These are phyloP conservation scores for Clupea harengus DNA, from an alignment of 2,113 vertebrate species.

Conservation along the genomic window DNA sequence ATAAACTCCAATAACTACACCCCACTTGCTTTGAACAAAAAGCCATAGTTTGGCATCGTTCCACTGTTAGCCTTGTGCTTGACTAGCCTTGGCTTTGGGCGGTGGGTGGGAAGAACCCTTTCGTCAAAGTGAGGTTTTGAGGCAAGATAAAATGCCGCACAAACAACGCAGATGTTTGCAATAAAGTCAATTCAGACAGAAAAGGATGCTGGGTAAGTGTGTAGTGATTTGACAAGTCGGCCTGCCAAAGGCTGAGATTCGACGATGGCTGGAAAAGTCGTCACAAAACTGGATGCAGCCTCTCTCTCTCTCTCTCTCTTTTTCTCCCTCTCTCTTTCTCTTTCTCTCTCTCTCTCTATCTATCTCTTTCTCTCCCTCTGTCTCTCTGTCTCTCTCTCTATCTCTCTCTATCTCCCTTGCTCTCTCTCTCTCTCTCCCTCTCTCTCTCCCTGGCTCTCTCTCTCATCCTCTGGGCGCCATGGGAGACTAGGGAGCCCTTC, in stretches of 20 bases:
- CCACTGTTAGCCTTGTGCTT: neutral
- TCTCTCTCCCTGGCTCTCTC: neutral
- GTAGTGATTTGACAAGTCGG: conserved; percentile 52
- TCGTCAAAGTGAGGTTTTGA: conserved; percentile 26
- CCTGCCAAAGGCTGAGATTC: conserved; percentile 50
- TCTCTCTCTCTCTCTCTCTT: neutral
- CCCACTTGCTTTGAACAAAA: neutral
- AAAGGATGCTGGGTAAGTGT: conserved; percentile 62
- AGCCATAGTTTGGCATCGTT: conserved; percentile 13
- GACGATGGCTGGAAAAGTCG: conserved; percentile 56
- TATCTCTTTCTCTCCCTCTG: neutral
- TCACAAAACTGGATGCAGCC: conserved; percentile 35
- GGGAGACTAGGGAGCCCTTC: neutral
- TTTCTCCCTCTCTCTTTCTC: neutral
- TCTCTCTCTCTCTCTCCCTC: neutral
- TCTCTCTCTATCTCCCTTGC: neutral
- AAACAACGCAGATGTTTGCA: conserved; percentile 71
- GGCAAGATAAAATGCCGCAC: conserved; percentile 24
- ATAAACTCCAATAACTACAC: neutral
- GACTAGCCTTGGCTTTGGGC: conserved; percentile 15
- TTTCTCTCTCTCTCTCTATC: neutral
- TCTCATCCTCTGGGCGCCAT: neutral
- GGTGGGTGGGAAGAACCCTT: neutral
- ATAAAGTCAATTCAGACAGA: conserved; percentile 56
- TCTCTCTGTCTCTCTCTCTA: neutral